Conservation (phyloP, 2,797 vertebrate species). For the Ficedula albicollis region DNA sequence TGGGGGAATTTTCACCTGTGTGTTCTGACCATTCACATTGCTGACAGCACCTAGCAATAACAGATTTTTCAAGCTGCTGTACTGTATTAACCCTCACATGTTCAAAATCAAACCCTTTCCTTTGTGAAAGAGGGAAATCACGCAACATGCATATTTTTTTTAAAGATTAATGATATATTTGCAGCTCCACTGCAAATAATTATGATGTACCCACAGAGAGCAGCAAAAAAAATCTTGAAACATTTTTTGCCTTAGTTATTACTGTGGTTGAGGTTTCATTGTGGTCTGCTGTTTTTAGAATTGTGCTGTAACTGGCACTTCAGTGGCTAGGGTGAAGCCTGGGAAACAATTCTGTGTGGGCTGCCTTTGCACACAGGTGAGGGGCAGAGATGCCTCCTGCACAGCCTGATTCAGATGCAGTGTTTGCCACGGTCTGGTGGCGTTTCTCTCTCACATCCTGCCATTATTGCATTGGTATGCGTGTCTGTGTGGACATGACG, state of each 20-base stretch:
- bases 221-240: background rate
- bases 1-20: background rate
- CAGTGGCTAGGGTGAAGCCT: background rate
- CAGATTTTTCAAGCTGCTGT: background rate
- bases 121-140: background rate
- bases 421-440: rapidly evolving
- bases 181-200: background rate
- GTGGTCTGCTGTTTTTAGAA: background rate
- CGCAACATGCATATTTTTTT: background rate
- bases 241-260: background rate
- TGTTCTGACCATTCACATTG: background rate
- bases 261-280: background rate
- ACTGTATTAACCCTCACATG: background rate
- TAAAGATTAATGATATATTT: background rate
- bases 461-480: rapidly evolving
- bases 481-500: rapidly evolving
- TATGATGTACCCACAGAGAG: background rate
- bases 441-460: background rate
- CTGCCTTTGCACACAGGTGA: background rate
- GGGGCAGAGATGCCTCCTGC: background rate
- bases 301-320: background rate
- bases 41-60: background rate
- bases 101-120: background rate
- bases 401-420: rapidly evolving
- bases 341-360: background rate